Evolutionary conservation across 2,797 vertebrate species (phyloP), one percentile per base, ranked within the genome.

Genomic region (Cephalopachus bancanus): DNA sequence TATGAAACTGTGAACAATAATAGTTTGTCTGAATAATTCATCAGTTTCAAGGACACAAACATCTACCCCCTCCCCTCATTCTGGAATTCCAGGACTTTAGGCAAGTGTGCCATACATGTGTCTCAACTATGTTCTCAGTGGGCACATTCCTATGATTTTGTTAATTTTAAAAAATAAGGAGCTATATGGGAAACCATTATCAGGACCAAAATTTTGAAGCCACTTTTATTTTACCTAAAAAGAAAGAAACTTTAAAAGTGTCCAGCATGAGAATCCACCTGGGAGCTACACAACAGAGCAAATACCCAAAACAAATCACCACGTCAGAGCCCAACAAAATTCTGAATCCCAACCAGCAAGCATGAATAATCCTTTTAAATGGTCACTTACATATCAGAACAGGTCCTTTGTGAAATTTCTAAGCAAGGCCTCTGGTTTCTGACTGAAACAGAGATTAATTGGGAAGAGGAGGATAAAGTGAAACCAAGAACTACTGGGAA

Each of bases 321-420:
- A 90, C 67, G 37, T 97, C 96, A 93, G 93, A 97, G 95, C 72
- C 87, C 92, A 85, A 91, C 65, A 65, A 96, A 93, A 95, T 89
- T 81, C 97, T 93, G 97, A 96, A 96, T 96, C 94, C 92, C 96
- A 89, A 97, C 96, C 78, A 96, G 97, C 93, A 96, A 95, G 97
- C 97, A 96, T 97, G 95, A 97, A 97, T 95, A 97, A 98, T 97
- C 97, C 97, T 97, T 98, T 98, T 84, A 96, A 93, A 98, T 79
- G 94, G 94, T 85, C 93, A 87, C 96, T 97, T 92, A 88, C 44
- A 22, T 85, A 93, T 95, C 92, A 96, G 94, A 95, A 97, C 91
- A 89, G 88, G 94, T 87, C 83, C 95, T 96, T 97, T 96, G 97
- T 97, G 86, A 94, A 95, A 89, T 91, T 93, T 96, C 83, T 95